Evolutionary conservation across 2,888 invertebrate genomes (phyloP), one percentile per base, ranked within the genome.

Genomic region (Catocala sponsa): DNA sequence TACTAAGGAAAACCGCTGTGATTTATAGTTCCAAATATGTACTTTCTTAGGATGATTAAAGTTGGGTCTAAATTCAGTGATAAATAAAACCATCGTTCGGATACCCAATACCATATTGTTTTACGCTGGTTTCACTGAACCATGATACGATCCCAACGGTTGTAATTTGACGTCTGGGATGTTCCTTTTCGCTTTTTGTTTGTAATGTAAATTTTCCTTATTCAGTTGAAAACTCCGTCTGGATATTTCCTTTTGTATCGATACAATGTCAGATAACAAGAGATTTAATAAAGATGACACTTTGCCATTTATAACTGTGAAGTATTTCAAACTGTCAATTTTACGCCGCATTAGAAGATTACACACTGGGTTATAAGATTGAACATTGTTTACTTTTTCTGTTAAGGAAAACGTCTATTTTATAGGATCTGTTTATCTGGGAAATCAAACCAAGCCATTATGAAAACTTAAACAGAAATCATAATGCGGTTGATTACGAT

Each of bases 131-230:
- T 77, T 71, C 61, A 73, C 76, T 72, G 70, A 81, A 76, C 74
- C 79, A 78, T 71, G 74, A 76, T 78, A 71, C 78, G 78, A 82
- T 86, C 80, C 80, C 78, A 76, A 80, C 78, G 77, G 78, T 79
- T 85, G 84, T 85, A 87, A 89, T 88, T 89, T 87, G 81, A 85
- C 84, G 83, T 86, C 80, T 83, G 82, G 82, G 77, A 84, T 83
- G 79, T 79, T 84, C 80, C 81, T 82, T 85, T 74, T 85, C 84
- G 80, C 78, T 83, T 84, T 85, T 83, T 88, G 84, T 87, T 88
- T 88, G 87, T 86, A 84, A 89, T 89, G 88, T 87, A 90, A 88
- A 89, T 90, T 90, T 85, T 80, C 82, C 81, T 85, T 83, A 80
- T 83, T 82, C 80, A 79, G 71, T 82, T 80, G 77, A 80, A 80